phyloP scores from a whole-genome alignment of 2,113 vertebrate genomes.

The Oxyruncus cristatus region DNA sequence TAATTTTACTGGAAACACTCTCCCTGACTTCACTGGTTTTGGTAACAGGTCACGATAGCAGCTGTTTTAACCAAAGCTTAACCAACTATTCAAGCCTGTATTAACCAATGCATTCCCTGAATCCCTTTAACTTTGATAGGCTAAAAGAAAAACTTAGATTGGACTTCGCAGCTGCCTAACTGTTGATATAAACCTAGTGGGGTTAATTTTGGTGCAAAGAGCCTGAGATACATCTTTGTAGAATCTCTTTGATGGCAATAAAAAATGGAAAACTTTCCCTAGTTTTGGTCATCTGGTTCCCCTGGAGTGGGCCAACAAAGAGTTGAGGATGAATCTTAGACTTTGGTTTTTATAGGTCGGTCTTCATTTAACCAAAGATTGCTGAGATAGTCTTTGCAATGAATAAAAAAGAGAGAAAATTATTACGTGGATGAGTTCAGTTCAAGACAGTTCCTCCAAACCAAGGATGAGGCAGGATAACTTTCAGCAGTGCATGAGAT shows the following conservation, averaged over 20 bases:
- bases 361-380: neutral
- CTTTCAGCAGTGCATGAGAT: slow-evolving; percentile 70
- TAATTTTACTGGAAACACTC: neutral
- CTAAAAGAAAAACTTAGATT: neutral
- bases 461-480: slow-evolving; percentile 71
- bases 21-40: neutral
- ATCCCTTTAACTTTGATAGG: neutral
- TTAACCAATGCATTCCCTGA: neutral
- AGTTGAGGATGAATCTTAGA: neutral
- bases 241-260: neutral
- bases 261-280: neutral
- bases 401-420: neutral
- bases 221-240: neutral
- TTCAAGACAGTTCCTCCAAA: slow-evolving; percentile 71
- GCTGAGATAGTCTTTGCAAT: neutral
- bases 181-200: neutral
- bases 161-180: neutral
- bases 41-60: neutral
- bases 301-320: neutral
- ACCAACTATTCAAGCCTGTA: neutral
- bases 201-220: neutral
- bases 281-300: neutral
- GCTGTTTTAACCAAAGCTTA: neutral
- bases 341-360: neutral
- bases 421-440: slow-evolving; percentile 70